Evolutionary conservation across 2,888 invertebrate genomes (phyloP).

Genomic region (Carterocephalus palaemon): DNA sequence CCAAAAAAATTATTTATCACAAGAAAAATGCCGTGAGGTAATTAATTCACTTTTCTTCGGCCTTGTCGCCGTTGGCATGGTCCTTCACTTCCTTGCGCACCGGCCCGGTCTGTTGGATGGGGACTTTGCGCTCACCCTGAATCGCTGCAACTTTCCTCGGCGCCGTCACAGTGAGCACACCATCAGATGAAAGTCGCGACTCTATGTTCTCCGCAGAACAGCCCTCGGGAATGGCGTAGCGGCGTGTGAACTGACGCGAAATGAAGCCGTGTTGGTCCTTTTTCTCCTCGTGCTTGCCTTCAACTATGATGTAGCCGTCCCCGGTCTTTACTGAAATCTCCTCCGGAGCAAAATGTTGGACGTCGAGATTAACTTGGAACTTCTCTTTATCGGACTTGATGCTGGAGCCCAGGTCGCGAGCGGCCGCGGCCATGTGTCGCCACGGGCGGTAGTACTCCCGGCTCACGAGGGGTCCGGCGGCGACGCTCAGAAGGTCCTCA

Average conservation of each 20-base stretch:
- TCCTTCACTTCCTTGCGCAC: slow-evolving; percentile 75
- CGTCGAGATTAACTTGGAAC: slow-evolving; percentile 82
- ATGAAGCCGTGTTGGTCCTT: slow-evolving; percentile 86
- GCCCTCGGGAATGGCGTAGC: slow-evolving; percentile 86
- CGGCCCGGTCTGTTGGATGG: slow-evolving; percentile 81
- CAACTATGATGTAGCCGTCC: slow-evolving; percentile 83
- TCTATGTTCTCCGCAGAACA: slow-evolving; percentile 83
- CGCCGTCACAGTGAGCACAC: slow-evolving; percentile 84
- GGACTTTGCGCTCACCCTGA: slow-evolving; percentile 74
- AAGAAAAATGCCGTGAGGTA: too few species aligned
- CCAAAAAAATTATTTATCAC: too few species aligned
- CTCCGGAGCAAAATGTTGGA: slow-evolving; percentile 86
- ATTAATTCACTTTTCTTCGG: slow-evolving; percentile 30
- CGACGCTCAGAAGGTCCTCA: slow-evolving; percentile 61
- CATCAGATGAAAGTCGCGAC: slow-evolving; percentile 86
- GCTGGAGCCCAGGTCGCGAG: slow-evolving; percentile 73
- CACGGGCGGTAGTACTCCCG: slow-evolving; percentile 65
- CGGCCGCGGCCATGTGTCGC: slow-evolving; percentile 68
- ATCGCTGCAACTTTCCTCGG: slow-evolving; percentile 63
- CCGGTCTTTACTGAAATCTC: slow-evolving; percentile 87
- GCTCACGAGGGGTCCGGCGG: slow-evolving; percentile 42
- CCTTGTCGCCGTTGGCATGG: slow-evolving; percentile 64
- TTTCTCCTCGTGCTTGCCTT: slow-evolving; percentile 89
- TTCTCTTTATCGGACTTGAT: slow-evolving; percentile 72
- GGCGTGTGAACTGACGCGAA: slow-evolving; percentile 85